Base-by-base conservation (phyloP, 1,140 invertebrate species). In the Bombus affinis region DNA sequence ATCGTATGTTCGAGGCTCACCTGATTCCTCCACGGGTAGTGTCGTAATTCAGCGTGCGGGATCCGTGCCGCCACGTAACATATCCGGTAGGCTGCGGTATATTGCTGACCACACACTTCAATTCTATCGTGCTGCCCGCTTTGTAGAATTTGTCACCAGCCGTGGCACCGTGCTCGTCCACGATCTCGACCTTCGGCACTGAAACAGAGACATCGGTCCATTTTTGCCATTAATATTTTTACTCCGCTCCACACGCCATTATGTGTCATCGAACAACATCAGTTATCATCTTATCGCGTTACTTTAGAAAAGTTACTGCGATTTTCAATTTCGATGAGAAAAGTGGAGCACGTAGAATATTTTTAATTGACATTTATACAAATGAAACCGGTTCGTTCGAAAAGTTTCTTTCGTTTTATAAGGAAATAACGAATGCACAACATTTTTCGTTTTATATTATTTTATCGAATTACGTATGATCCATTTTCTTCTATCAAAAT, bases 141-240 rank as follows among this genome's bases (percentile, higher is more conserved):
- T 98, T 98, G 96, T 98, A 98, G 94, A 97, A 98, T 95, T 98
- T 98, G 94, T 98, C 97, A 84, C 97, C 96, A 9, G 97, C 97
- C n/a, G 96, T 96, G 47, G 96, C 96, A 42, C 97, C 97, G 87
- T 97, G 96, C 90, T 98, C 97, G 91, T 98, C 98, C 37, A 98
- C 96, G 91, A 98, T 98, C 93, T 97, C 97, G 87, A 98, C 97
- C 93, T 97, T 97, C 92, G 98, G 98, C 91, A 98, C 98, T 98
- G 96, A 65, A 95, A 95, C 80, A 93, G 15, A 93, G 15, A 92
- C 88, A 86, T 72, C 42, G 39, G 73, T 18, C 4, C 44, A 47
- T 47, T 47, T 47, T 15, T 81, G 32, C 42, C 9, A 32, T 59
- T 39, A 42, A 18, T 5, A 15, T 10, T 22, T 72, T 72, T 59